These are phyloP conservation scores for Psilopsiagon aymara DNA, from an alignment of 2,113 vertebrate genomes.

Conservation along the genomic window DNA sequence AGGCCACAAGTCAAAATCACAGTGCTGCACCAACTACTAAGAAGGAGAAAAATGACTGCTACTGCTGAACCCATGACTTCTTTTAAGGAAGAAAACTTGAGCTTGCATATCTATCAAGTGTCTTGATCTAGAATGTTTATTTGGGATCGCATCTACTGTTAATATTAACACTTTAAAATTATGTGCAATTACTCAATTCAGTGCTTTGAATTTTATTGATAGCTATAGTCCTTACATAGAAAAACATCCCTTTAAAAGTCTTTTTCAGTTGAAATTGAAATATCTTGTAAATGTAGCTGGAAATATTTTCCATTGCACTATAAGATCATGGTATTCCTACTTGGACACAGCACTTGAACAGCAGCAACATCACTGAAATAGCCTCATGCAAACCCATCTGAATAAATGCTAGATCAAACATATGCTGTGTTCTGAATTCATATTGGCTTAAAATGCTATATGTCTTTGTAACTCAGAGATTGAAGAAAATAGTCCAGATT, in stretches of 20 bases:
- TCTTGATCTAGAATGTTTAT: neutral
- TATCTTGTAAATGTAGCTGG: neutral
- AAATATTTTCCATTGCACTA: slow-evolving; percentile 15
- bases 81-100: neutral
- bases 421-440: neutral
- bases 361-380: neutral
- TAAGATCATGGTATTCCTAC: neutral
- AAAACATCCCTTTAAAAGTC: neutral
- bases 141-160: neutral
- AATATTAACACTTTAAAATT: neutral
- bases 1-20: no score
- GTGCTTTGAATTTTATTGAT: neutral
- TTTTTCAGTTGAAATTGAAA: neutral
- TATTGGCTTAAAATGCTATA: neutral
- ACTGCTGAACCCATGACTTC: no score
- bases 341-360: neutral
- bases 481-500: neutral
- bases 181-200: neutral
- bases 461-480: neutral
- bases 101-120: neutral
- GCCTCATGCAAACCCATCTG: neutral
- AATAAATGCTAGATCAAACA: slow-evolving; percentile 8
- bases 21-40: no score
- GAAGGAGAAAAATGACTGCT: no score
- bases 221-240: neutral